Evolutionary conservation across 2,888 invertebrate species (phyloP).

Genomic region (Diplolepis rosae): DNA sequence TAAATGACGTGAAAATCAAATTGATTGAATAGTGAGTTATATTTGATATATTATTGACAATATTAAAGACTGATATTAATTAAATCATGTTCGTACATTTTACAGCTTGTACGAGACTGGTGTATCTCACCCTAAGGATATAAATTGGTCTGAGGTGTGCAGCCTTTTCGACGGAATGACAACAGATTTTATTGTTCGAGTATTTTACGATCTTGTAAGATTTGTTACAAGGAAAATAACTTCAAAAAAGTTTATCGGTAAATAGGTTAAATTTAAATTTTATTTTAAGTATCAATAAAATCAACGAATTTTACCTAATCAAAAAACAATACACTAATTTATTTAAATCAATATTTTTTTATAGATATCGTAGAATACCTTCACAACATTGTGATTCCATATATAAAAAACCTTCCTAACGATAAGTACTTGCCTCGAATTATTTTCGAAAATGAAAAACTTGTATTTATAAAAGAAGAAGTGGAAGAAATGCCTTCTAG

Average conservation of each 20-base stretch:
- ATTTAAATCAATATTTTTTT: neutral
- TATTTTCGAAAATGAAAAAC: neutral
- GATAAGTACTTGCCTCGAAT: slow-evolving; percentile 5
- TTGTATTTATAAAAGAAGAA: neutral
- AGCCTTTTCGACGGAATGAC: slow-evolving; percentile 28
- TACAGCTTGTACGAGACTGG: slow-evolving; percentile 57
- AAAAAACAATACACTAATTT: neutral
- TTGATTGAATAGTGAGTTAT: slow-evolving; percentile 65
- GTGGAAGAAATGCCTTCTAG: neutral
- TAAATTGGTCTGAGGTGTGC: slow-evolving; percentile 58
- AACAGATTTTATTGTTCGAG: neutral
- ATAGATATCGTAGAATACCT: neutral
- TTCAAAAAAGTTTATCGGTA: slow-evolving; percentile 9
- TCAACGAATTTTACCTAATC: neutral
- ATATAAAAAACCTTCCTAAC: slow-evolving; percentile 33
- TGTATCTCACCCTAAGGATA: slow-evolving; percentile 49
- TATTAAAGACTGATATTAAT: neutral
- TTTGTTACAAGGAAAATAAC: neutral
- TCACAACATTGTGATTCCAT: neutral
- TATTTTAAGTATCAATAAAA: neutral
- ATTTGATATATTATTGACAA: neutral
- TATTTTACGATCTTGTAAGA: neutral
- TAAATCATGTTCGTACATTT: slow-evolving; percentile 30
- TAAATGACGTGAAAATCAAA: slow-evolving; percentile 62
- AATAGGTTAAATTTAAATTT: neutral